Conservation (phyloP, 2,113 vertebrate species). For the Strigops habroptila region DNA sequence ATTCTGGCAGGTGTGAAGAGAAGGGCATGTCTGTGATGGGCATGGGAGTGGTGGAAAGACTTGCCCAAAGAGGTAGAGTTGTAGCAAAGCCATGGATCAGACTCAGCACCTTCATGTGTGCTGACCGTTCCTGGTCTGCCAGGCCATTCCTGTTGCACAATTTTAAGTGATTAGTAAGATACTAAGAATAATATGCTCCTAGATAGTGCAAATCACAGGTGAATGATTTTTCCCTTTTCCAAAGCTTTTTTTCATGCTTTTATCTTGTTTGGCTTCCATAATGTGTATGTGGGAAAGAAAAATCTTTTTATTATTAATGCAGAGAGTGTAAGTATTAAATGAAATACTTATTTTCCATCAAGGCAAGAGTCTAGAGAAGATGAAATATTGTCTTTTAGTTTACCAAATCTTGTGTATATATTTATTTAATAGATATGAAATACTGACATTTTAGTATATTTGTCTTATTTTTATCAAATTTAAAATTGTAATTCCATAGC, state of each 20-base stretch:
- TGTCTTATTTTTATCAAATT: background rate
- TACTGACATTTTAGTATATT: background rate
- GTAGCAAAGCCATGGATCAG: rapidly evolving
- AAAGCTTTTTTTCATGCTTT: background rate
- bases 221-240: background rate
- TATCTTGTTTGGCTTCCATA: background rate
- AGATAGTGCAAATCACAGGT: background rate
- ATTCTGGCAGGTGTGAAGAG: background rate
- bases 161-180: background rate
- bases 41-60: rapidly evolving
- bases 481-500: background rate
- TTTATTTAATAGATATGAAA: background rate
- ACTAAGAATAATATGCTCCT: background rate
- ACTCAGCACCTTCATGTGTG: background rate
- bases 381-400: background rate
- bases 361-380: background rate
- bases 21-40: background rate
- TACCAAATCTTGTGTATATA: background rate
- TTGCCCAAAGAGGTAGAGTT: rapidly evolving
- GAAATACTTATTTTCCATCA: background rate
- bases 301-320: background rate
- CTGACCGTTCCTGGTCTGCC: background rate
- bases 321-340: background rate
- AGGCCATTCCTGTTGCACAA: background rate
- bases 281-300: background rate